A percentile compares a stretch with the other conserved stretches of the same genome.
phyloP scores from a whole-genome alignment of 2,888 invertebrate genomes.

The Tetrapedia diversipes region DNA sequence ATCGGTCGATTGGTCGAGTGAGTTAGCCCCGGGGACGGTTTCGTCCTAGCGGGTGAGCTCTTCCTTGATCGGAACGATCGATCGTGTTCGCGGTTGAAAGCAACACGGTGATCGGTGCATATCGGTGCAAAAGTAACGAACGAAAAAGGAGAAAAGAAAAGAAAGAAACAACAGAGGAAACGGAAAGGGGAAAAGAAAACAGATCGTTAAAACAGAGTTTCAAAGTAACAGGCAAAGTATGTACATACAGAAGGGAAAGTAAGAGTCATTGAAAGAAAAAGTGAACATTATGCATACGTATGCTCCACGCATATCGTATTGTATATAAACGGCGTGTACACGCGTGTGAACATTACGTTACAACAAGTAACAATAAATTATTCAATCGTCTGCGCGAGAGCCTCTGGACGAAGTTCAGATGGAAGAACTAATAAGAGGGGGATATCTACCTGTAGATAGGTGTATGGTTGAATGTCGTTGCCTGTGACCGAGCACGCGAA shows the following conservation, averaged over 20 bases:
- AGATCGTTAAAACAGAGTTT: too few species aligned
- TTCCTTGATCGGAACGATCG: slow-evolving; percentile 39
- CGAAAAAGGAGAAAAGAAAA: slow-evolving; percentile 17
- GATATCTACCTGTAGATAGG: slow-evolving; percentile 94
- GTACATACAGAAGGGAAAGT: neutral
- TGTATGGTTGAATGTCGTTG: slow-evolving; percentile 97
- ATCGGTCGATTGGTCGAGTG: slow-evolving; percentile 63
- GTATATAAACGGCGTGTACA: slow-evolving; percentile 32
- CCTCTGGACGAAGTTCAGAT: slow-evolving; percentile 67
- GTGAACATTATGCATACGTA: neutral
- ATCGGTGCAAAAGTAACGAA: slow-evolving; percentile 58
- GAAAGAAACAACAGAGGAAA: neutral
- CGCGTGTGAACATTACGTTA: slow-evolving; percentile 48
- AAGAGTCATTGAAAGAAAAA: neutral
- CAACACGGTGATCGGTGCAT: slow-evolving; percentile 55
- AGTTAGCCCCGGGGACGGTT: slow-evolving; percentile 43
- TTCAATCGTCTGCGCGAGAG: slow-evolving; percentile 53
- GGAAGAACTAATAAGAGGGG: slow-evolving; percentile 76
- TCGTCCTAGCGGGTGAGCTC: slow-evolving; percentile 42
- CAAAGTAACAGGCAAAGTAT: neutral
- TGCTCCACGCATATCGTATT: slow-evolving; percentile 21
- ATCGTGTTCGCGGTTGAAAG: slow-evolving; percentile 47
- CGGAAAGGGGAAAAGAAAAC: neutral
- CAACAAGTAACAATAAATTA: slow-evolving; percentile 45
- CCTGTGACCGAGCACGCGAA: slow-evolving; percentile 97